Evolutionary conservation across 2,113 vertebrate species (phyloP).

Genomic region (Alaudala cheleensis): DNA sequence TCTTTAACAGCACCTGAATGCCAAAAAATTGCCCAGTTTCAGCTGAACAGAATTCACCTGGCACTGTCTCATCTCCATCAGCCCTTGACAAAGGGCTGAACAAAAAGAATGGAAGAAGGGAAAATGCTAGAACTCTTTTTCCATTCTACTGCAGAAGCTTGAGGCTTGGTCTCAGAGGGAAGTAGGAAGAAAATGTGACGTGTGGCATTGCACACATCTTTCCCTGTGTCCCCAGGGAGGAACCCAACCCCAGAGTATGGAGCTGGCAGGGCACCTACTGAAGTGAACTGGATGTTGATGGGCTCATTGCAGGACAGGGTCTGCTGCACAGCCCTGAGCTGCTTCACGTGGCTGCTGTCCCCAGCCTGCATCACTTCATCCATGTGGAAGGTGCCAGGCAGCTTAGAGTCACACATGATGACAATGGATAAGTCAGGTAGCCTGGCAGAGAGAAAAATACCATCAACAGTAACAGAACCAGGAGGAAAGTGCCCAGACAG

Average conservation of each 20-base stretch:
- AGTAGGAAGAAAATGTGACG: background rate
- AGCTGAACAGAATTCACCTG: background rate
- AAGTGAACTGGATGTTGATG: slow-evolving; percentile 95
- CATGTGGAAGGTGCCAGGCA: slow-evolving; percentile 82
- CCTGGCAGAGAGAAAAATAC: slow-evolving; percentile 63
- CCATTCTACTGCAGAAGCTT: background rate
- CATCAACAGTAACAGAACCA: background rate
- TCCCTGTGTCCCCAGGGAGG: accelerated
- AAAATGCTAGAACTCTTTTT: background rate
- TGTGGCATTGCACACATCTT: background rate
- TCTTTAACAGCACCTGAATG: background rate
- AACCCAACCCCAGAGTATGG: background rate
- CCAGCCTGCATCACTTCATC: slow-evolving; percentile 86
- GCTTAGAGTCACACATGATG: slow-evolving; percentile 79
- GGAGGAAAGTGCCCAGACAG: background rate
- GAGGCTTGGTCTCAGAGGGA: background rate
- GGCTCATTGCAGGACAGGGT: slow-evolving; percentile 83
- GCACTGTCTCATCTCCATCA: background rate
- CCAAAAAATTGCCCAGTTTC: background rate
- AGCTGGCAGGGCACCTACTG: slow-evolving; percentile 74
- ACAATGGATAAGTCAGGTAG: slow-evolving; percentile 85
- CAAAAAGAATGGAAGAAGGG: background rate
- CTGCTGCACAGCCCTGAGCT: slow-evolving; percentile 78
- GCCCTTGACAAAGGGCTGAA: background rate
- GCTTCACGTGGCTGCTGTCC: slow-evolving; percentile 68